phyloP scores from a whole-genome alignment of 2,113 vertebrate genomes.

The Ivindomyrus marchei region DNA sequence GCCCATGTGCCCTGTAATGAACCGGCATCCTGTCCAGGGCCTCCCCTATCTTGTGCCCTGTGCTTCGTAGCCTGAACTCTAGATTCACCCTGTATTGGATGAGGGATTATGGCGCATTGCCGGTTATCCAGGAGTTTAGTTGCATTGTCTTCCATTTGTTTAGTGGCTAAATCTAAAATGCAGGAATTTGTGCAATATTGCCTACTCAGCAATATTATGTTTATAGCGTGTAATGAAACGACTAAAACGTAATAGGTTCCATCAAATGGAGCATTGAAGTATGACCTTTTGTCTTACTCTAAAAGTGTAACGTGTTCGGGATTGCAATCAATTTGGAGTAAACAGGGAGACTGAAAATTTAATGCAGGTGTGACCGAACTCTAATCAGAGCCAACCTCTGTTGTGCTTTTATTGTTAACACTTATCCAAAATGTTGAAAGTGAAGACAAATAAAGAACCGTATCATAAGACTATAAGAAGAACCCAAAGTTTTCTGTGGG shows the following conservation, averaged over 20 bases:
- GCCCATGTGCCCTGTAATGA: not conserved
- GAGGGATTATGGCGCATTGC: not conserved
- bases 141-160: not conserved
- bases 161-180: not conserved
- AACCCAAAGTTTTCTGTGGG: not conserved
- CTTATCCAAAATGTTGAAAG: not conserved
- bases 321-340: not conserved
- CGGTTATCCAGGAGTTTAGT: not conserved
- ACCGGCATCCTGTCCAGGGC: not conserved
- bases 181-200: not conserved
- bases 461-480: not conserved
- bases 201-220: not conserved
- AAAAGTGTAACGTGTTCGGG: not conserved
- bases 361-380: not conserved
- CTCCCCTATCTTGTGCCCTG: not conserved
- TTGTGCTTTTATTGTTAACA: not conserved
- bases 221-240: not conserved
- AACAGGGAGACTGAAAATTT: not conserved
- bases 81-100: not conserved
- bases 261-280: not conserved
- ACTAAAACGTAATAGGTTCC: not conserved
- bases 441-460: too few species aligned
- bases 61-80: not conserved
- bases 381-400: not conserved
- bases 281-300: not conserved